Evolutionary conservation across 2,113 vertebrate genomes (phyloP).

Genomic region (Ophthalmolycus amberensis): DNA sequence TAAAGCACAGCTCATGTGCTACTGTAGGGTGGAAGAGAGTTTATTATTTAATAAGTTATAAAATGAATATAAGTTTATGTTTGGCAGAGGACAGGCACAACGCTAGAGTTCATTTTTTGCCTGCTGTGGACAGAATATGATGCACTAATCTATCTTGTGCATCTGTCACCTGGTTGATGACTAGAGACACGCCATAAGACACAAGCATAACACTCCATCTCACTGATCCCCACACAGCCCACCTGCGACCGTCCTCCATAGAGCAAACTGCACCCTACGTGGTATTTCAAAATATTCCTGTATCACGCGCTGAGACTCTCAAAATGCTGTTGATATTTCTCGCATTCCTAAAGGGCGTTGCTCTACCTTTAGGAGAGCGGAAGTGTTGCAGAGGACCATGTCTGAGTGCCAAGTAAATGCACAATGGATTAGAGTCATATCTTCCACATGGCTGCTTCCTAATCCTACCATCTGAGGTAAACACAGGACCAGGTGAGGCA

Average conservation of each 20-base stretch:
- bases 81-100: neutral
- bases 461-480: conserved; percentile 84
- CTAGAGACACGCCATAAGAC: neutral
- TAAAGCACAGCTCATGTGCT: neutral
- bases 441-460: conserved; percentile 75
- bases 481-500: conserved; percentile 79
- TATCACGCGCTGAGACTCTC: conserved; percentile 15
- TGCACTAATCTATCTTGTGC: neutral
- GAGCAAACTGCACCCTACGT: conserved; percentile 3
- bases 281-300: conserved; percentile 44
- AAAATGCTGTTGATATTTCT: conserved; percentile 58
- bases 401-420: conserved; percentile 71
- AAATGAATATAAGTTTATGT: neutral
- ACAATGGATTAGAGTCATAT: conserved; percentile 74
- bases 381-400: conserved; percentile 58
- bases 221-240: conserved; percentile 9
- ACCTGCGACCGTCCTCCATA: conserved; percentile 6
- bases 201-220: neutral
- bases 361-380: conserved; percentile 54
- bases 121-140: conserved; percentile 4
- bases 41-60: neutral
- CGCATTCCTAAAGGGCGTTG: conserved; percentile 49
- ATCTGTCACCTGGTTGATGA: conserved; percentile 14
- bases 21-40: neutral
- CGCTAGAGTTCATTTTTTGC: neutral